These are phyloP conservation scores for Rhinoptilus africanus DNA, from an alignment of 2,113 vertebrate species.

Conservation along the genomic window DNA sequence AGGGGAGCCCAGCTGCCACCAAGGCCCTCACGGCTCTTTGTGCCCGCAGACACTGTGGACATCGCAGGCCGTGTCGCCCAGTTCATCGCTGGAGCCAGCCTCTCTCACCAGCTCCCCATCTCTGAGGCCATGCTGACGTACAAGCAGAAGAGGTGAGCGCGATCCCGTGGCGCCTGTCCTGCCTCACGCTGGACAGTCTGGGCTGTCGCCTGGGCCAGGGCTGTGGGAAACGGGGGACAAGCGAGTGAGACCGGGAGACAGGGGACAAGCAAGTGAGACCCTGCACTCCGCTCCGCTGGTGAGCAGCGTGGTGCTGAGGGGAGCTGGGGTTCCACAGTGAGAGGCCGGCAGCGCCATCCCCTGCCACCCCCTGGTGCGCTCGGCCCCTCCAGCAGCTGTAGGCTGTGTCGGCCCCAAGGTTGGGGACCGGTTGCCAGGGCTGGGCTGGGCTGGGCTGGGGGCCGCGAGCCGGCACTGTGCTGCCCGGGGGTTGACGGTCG, in stretches of 20 bases:
- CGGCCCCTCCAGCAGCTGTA: background rate
- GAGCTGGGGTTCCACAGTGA: background rate
- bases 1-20: background rate
- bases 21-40: background rate
- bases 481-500: background rate
- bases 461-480: background rate
- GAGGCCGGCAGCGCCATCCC: background rate
- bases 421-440: background rate
- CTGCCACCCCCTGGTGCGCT: background rate
- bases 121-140: constrained; percentile 98
- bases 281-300: rapidly evolving
- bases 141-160: constrained; percentile 92
- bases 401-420: background rate
- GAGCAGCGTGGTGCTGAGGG: background rate
- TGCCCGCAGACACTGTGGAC: constrained; percentile 77
- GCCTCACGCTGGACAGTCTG: rapidly evolving
- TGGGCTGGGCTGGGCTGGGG: constrained; percentile 27
- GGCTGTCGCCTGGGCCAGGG: background rate
- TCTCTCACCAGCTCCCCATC: constrained; percentile 95
- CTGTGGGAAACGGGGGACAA: background rate
- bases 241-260: too few relatives aligned
- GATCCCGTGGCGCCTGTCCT: rapidly evolving
- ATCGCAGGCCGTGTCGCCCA: constrained; percentile 82
- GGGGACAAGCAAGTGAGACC: background rate
- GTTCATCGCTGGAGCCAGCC: constrained; percentile 92